Evolutionary conservation across 2,888 invertebrate species (phyloP).

Genomic region (Thymelicus sylvestris): DNA sequence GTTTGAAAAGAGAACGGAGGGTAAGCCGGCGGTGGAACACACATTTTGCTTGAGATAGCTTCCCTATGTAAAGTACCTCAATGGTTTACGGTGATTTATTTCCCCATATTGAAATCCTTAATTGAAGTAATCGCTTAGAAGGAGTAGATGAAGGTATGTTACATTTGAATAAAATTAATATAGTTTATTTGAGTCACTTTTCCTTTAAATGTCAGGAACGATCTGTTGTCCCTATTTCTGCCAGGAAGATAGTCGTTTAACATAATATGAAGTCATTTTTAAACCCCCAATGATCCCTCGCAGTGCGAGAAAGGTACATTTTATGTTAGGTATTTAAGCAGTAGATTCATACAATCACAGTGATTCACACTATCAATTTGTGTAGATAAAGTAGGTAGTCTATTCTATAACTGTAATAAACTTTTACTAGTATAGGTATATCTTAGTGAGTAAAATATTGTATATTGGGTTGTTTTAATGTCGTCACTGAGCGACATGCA

Average conservation of each 20-base stretch:
- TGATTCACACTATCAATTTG: conserved; percentile 60
- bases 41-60: too few species aligned
- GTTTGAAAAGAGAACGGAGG: too few species aligned
- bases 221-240: conserved; percentile 72
- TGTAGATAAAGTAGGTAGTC: conserved; percentile 64
- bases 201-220: conserved; percentile 49
- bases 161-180: conserved; percentile 46
- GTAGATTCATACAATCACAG: conserved; percentile 64
- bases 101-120: conserved; percentile 73
- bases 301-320: conserved; percentile 72
- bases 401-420: conserved; percentile 46
- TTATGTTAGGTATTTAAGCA: conserved; percentile 48
- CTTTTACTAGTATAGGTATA: conserved; percentile 48
- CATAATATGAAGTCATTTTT: conserved; percentile 66
- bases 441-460: too few species aligned
- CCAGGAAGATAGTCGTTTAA: conserved; percentile 71
- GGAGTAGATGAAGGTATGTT: conserved; percentile 88
- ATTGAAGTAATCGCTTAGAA: conserved; percentile 77
- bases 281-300: conserved; percentile 77
- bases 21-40: too few species aligned
- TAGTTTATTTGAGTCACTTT: conserved; percentile 47
- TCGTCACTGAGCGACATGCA: too few species aligned
- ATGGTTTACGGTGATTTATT: conserved; percentile 86
- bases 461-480: too few species aligned
- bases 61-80: too few species aligned